These are phyloP conservation scores for Pangasius sanitwongsei DNA, from an alignment of 2,797 vertebrate genomes.

Conservation along the genomic window DNA sequence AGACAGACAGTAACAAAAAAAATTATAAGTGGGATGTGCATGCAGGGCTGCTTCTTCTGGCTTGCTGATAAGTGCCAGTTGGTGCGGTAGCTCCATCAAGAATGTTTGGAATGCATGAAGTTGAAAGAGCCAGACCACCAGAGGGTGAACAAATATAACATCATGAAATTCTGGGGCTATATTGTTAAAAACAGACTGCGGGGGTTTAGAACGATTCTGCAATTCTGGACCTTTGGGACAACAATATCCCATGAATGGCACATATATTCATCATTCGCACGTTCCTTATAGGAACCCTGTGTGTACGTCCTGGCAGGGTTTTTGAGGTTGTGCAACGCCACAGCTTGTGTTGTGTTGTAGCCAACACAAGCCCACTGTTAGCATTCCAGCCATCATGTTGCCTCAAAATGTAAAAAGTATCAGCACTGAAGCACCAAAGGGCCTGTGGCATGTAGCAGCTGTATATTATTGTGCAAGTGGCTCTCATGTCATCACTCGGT, in stretches of 20 bases:
- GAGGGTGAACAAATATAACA: constrained; percentile 33
- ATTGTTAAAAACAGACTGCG: constrained; percentile 4
- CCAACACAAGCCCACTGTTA: neutral
- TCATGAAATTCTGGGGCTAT: neutral
- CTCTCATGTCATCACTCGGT: constrained; percentile 39
- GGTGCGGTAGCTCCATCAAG: constrained; percentile 23
- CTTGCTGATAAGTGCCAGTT: constrained; percentile 43
- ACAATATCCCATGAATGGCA: neutral
- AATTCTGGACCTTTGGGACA: neutral
- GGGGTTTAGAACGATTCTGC: neutral
- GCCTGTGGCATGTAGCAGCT: constrained; percentile 52
- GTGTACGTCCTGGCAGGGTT: neutral
- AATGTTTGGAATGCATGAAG: constrained; percentile 46
- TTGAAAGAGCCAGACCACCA: constrained; percentile 38
- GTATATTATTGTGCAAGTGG: constrained; percentile 50
- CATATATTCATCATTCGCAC: neutral
- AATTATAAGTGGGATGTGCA: neutral
- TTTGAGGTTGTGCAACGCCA: constrained; percentile 2
- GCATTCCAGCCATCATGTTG: constrained; percentile 37
- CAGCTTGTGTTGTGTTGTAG: constrained; percentile 5
- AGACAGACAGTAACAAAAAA: constrained; percentile 12
- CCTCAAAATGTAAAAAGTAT: constrained; percentile 43
- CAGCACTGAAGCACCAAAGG: constrained; percentile 27
- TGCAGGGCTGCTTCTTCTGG: constrained; percentile 24
- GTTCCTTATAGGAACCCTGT: neutral